Conservation (phyloP, 2,888 invertebrate species). For the Plusia festucae region DNA sequence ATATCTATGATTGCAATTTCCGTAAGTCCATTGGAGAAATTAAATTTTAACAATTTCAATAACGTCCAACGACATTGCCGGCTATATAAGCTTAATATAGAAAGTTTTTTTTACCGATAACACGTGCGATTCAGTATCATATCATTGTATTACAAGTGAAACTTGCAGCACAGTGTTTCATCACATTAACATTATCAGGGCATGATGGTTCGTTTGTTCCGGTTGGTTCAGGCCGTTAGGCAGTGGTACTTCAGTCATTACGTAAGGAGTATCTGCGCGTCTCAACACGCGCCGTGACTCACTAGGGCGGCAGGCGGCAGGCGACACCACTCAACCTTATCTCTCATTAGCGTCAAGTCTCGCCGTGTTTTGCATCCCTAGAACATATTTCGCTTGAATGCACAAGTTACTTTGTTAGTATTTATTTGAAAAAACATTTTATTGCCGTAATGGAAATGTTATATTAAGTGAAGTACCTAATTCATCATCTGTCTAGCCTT, state of each 20-base stretch:
- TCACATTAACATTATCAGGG: neutral
- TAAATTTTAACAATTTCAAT: too few relatives aligned
- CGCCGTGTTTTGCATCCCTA: constrained; percentile 47
- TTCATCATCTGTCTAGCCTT: too few relatives aligned
- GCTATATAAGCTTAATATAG: too few relatives aligned
- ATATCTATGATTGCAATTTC: neutral
- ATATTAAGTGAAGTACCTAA: too few relatives aligned
- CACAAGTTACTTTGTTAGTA: neutral
- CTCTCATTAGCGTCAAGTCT: constrained; percentile 69
- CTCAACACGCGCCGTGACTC: constrained; percentile 17
- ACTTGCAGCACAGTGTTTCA: too few relatives aligned
- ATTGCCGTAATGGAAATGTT: neutral
- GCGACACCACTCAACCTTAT: constrained; percentile 61
- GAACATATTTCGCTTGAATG: constrained; percentile 20
- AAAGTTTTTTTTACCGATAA: neutral
- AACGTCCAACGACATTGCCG: too few relatives aligned
- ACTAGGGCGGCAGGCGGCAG: constrained; percentile 43
- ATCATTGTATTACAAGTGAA: neutral
- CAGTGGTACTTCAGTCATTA: neutral
- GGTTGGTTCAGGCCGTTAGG: neutral
- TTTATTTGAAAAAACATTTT: neutral
- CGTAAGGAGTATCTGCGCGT: constrained; percentile 8
- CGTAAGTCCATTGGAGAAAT: too few relatives aligned
- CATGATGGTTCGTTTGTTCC: neutral
- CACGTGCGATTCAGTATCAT: neutral